A percentile compares a stretch with the other conserved stretches of the same genome.
Conservation (phyloP, 2,797 vertebrate genomes). For the Euthynnus affinis region DNA sequence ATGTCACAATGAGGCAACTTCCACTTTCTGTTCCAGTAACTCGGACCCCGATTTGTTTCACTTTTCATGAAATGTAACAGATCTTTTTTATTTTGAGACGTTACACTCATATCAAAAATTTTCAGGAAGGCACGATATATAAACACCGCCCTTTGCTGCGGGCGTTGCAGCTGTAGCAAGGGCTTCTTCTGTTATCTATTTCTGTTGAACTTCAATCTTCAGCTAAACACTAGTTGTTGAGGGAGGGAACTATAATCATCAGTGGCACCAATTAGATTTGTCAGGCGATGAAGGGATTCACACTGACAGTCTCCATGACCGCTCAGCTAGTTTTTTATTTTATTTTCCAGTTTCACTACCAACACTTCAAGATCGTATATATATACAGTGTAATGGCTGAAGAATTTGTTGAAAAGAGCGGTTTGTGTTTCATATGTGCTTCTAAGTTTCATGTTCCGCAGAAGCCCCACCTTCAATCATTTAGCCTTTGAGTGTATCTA, state of each 20-base stretch:
- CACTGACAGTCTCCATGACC: no score
- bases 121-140: neutral
- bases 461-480: neutral
- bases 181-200: neutral
- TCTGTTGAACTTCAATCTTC: no score
- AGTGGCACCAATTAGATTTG: neutral
- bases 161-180: no score
- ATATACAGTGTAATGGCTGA: no score
- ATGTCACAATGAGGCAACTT: neutral
- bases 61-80: neutral
- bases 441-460: conserved; percentile 15
- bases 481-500: neutral
- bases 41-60: neutral
- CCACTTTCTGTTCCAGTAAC: neutral
- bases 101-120: neutral
- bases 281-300: no score
- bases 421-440: neutral
- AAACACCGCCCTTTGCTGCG: no score
- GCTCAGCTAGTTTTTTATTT: no score
- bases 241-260: neutral
- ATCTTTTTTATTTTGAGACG: neutral
- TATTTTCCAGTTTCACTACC: neutral
- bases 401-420: neutral
- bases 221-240: neutral
- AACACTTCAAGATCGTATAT: neutral